These are phyloP conservation scores for Diglossa brunneiventris DNA, from an alignment of 2,113 vertebrate species.

Conservation along the genomic window DNA sequence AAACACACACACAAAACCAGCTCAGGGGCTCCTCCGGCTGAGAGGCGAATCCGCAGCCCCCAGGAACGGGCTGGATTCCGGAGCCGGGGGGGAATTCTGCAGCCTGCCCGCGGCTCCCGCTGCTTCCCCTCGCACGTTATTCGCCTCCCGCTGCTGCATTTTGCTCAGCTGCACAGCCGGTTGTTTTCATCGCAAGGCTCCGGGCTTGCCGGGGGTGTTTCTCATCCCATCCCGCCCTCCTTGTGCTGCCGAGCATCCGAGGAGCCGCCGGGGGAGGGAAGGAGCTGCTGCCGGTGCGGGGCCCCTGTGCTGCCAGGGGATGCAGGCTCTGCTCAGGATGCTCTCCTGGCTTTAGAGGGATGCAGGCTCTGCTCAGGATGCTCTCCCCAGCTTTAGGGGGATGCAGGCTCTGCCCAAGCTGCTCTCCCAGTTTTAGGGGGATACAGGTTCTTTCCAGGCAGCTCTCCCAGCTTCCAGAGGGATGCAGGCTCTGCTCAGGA, in stretches of 20 bases:
- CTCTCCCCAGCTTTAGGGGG: neutral
- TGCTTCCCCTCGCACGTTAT: neutral
- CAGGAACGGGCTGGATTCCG: rapidly evolving
- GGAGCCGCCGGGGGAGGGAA: neutral
- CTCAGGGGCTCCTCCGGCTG: neutral
- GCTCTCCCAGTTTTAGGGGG: neutral
- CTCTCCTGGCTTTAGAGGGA: neutral
- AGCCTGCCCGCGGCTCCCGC: neutral
- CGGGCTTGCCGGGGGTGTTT: neutral
- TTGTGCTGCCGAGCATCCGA: neutral
- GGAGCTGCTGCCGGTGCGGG: neutral
- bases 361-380: neutral
- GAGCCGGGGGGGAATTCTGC: neutral
- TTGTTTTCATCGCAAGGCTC: neutral
- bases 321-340: neutral
- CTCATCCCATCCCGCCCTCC: constrained; percentile 49
- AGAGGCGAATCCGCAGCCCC: neutral
- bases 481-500: neutral
- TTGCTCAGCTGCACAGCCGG: neutral
- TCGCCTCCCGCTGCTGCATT: constrained; percentile 43
- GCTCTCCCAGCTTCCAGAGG: neutral
- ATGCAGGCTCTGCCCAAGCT: neutral
- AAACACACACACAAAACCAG: neutral
- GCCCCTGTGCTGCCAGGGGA: neutral
- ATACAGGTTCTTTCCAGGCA: neutral